A percentile compares a stretch with the other conserved stretches of the same genome.
Conservation (phyloP, 2,113 vertebrate genomes). For the Shinisaurus crocodilurus region DNA sequence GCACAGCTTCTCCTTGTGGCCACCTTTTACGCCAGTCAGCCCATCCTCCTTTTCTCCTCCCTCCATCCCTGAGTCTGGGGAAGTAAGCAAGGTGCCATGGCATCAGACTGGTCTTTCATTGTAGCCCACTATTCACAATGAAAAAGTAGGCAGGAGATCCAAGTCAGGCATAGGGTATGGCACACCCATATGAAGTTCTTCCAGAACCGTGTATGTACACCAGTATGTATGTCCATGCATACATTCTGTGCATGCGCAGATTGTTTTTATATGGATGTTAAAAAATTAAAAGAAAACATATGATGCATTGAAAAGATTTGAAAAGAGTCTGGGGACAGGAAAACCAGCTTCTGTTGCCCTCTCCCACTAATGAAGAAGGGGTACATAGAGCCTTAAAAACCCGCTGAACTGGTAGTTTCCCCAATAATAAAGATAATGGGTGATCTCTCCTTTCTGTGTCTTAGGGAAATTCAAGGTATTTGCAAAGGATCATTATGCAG, state of each 20-base stretch:
- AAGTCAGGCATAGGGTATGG: not conserved
- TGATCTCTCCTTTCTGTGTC: not conserved
- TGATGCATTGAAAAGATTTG: not conserved
- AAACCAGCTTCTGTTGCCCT: not conserved
- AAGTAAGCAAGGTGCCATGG: not conserved
- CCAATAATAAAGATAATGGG: conserved; percentile 21
- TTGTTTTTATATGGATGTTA: not conserved
- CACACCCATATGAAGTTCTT: not conserved
- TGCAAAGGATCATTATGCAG: conserved; percentile 2
- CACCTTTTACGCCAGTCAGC: not conserved
- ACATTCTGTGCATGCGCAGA: not conserved
- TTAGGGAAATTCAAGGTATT: conserved; percentile 10
- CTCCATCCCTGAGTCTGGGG: not conserved
- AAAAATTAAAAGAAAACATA: not conserved
- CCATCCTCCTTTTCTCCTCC: too few relatives aligned
- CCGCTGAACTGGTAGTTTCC: not conserved
- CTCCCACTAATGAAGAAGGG: not conserved
- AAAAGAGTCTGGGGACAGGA: not conserved
- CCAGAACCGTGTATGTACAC: not conserved
- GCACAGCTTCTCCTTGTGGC: not conserved
- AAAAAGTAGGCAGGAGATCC: not conserved
- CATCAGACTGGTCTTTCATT: not conserved
- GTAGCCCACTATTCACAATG: not conserved
- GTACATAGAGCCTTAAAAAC: not conserved
- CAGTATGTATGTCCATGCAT: not conserved